A percentile compares a stretch with the other conserved stretches of the same genome.
phyloP scores from a whole-genome alignment of 64 coral and sea anemone species.

The Stichodactyla helianthus region DNA sequence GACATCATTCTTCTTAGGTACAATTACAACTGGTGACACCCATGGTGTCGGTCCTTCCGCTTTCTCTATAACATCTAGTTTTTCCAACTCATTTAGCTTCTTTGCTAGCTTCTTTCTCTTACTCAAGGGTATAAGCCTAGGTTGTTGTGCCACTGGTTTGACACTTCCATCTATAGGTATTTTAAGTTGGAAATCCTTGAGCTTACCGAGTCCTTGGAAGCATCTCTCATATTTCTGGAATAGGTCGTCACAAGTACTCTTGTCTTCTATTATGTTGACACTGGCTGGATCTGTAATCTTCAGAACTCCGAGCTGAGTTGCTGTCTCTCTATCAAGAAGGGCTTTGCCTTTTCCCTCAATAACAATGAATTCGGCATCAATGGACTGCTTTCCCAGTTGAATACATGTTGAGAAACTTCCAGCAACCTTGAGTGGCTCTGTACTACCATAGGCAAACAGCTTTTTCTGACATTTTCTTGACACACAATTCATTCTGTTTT shows the following conservation, averaged over 20 bases:
- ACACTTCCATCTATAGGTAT: neutral
- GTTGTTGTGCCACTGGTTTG: conserved; percentile 1
- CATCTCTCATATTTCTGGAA: neutral
- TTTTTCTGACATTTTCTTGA: conserved; percentile 44
- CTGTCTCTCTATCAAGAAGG: conserved; percentile 35
- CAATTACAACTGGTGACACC: neutral
- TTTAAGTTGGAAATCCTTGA: conserved; percentile 31
- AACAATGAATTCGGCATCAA: conserved; percentile 29
- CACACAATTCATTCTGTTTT: conserved; percentile 50
- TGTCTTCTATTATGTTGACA: conserved; percentile 5
- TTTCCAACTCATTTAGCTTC: conserved; percentile 12
- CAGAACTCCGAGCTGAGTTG: neutral
- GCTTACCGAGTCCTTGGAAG: conserved; percentile 26
- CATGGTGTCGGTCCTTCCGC: conserved; percentile 13
- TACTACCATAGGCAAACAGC: conserved; percentile 43
- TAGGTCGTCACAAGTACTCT: neutral
- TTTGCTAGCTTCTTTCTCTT: neutral
- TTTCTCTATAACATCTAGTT: conserved; percentile 21
- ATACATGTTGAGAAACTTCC: conserved; percentile 16
- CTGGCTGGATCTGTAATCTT: neutral
- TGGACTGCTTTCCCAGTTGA: neutral
- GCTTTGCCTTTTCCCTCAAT: conserved; percentile 28
- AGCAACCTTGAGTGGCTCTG: conserved; percentile 31
- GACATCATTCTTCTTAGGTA: neutral
- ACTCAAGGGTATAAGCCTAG: conserved; percentile 10